Evolutionary conservation across 2,888 invertebrate species (phyloP), one percentile per base, ranked within the genome.

Genomic region (Celastrina argiolus): DNA sequence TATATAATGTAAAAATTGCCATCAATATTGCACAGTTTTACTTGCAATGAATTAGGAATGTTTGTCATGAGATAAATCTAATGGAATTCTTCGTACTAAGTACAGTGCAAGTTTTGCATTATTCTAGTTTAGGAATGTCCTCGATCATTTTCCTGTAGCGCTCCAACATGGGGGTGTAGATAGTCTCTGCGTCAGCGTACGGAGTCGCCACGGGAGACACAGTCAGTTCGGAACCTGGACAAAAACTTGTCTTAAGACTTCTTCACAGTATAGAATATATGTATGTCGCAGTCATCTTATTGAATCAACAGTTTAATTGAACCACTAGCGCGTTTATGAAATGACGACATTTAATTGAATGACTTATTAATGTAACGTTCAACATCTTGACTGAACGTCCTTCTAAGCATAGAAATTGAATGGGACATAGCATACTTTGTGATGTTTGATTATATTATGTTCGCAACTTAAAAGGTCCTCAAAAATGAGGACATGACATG

Each of bases 111-210:
- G 56, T 41, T n/a, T n/a, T n/a, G 22, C 22, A 22, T 67, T 72
- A 75, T 18, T 73, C 69, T 31, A 87, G 73, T 68, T 78, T 81
- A 6, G 91, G 88, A 66, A 91, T 78, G 64, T 76, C 72, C n/a
- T 81, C 70, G 0, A 88, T 74, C 65, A 87, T 72, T 18, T 81
- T 63, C 34, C 94, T 88, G 84, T 95, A 96, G 67, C 96, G 91
- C 2, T 87, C 80, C 22, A 96, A 79, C 96, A 96, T 95, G 0
- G 95, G 95, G 51, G 87, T 88, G 82, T 97, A 97, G 72, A 96
- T 94, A 74, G 92, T 85, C 51, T 93, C 92, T 65, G 95, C 95
- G 81, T 97, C 96, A 6, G 93, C 90, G 78, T 94, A 95, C 0
- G 97, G 97, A 59, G 92, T 92, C 72, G 96, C 96, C 7, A 94